Base-by-base conservation (phyloP, 2,888 invertebrate species). In the Acrobasis suavella region DNA sequence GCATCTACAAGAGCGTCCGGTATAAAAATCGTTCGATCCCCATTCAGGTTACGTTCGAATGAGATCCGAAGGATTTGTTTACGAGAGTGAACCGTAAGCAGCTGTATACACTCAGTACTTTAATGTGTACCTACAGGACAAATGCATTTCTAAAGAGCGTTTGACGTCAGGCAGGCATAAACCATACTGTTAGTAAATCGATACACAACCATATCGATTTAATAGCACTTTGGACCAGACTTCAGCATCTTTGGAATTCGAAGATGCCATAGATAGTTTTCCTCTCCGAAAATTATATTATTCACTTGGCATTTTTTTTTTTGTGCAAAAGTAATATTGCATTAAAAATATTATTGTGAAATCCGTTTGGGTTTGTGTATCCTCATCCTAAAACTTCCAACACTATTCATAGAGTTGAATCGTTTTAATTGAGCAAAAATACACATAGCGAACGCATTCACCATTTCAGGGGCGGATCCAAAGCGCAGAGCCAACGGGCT, bases 11-110 rank as follows among this genome's bases (percentile, higher is more conserved):
- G 37, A 64, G 62, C 62, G 67, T 67, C 73, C 63, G 69, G 72
- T 72, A 75, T 76, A 80, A 83, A 84, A 83, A 80, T 77, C 73
- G 75, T 69, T 76, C 73, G 72, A 77, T 80, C 71, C 68, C 73
- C 69, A 81, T 83, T 82, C 80, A 77, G 71, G 65, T 69, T 70
- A 70, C 71, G 72, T 69, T 77, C 76, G 71, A 79, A 83, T 79
- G 77, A 81, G 73, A 72, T 72, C 75, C 71, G 69, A 32, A 32
- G 32, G 32, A 32, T 32, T 32, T 7, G 32, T 32, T 32, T 8
- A 32, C 32, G 32, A 71, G 69, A 59, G 65, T 69, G 68, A 69
- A 68, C 65, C 55, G 51, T 50, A 49, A 58, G 58, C 32, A 46
- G 59, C 63, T 59, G 61, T 51, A 39, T 50, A 55, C 51, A 61